Evolutionary conservation across 1,140 invertebrate genomes (phyloP).

Genomic region (Drosophila dunni): DNA sequence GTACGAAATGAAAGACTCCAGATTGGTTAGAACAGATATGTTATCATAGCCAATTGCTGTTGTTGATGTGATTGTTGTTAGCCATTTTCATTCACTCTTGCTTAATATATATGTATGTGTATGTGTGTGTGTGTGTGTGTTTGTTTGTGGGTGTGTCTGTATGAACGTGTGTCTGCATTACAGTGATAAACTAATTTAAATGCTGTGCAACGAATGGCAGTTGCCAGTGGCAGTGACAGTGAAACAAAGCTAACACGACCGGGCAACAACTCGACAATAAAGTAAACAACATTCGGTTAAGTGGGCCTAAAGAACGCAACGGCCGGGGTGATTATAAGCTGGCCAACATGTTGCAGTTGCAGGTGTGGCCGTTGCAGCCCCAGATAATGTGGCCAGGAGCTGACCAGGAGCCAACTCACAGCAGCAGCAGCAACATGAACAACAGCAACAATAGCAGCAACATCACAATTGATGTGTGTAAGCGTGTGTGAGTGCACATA

Average conservation of each 20-base stretch:
- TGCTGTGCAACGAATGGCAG: slow-evolving; percentile 53
- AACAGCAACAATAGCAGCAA: background rate
- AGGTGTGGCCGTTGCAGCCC: slow-evolving; percentile 25
- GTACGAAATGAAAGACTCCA: background rate
- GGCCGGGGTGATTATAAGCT: slow-evolving; percentile 7
- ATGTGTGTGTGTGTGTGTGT: slow-evolving; percentile 23
- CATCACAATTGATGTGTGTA: slow-evolving; percentile 41
- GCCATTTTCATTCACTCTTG: background rate
- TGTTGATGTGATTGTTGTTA: slow-evolving; percentile 3
- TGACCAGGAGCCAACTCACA: slow-evolving; percentile 26
- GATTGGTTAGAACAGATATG: slow-evolving; percentile 6
- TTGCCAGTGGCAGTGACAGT: slow-evolving; percentile 23
- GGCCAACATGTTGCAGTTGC: slow-evolving; percentile 68
- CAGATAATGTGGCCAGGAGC: slow-evolving; percentile 59
- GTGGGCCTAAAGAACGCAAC: slow-evolving; percentile 22
- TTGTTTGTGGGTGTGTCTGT: slow-evolving; percentile 13
- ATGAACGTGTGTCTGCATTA: slow-evolving; percentile 10
- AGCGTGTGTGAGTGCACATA: slow-evolving; percentile 41
- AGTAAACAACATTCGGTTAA: slow-evolving; percentile 4
- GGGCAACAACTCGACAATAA: slow-evolving; percentile 26
- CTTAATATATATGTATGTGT: slow-evolving; percentile 14
- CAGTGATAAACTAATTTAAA: slow-evolving; percentile 40
- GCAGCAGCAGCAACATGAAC: background rate
- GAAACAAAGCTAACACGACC: slow-evolving; percentile 16
- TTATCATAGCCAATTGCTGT: slow-evolving; percentile 7